Percentiles rank a stretch among this genome's conserved stretches.
phyloP scores from a whole-genome alignment of 64 coral and sea anemone species.

The Montipora capricornis region DNA sequence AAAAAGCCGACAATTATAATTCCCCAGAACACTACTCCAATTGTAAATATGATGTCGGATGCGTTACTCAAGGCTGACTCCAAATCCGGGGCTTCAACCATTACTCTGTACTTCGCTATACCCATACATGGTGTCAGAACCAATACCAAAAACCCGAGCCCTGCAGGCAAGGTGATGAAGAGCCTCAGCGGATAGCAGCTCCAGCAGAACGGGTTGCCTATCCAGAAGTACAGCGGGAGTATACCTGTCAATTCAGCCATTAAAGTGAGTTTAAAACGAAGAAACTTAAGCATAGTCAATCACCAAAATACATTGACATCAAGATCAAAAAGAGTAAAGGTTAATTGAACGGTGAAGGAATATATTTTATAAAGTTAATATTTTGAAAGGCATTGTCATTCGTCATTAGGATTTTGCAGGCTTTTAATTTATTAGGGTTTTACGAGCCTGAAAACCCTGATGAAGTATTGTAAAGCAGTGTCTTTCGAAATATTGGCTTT shows the following conservation, averaged over 20 bases:
- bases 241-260: conserved; percentile 33
- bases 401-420: no score
- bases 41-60: conserved; percentile 83
- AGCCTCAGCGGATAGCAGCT: conserved; percentile 88
- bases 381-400: no score
- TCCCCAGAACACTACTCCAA: conserved; percentile 87
- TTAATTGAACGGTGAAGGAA: no score
- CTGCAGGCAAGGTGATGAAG: conserved; percentile 74
- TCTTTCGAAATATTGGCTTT: no score
- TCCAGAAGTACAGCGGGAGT: conserved; percentile 86
- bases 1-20: conserved; percentile 63
- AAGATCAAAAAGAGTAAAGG: no score
- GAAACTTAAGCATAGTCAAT: no score
- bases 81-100: conserved; percentile 64
- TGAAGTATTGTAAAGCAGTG: no score
- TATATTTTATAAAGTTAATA: no score
- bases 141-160: conserved; percentile 64
- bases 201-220: conserved; percentile 96
- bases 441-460: no score
- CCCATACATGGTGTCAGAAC: conserved; percentile 80
- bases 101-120: conserved; percentile 58
- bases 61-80: conserved; percentile 29
- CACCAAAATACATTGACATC: no score
- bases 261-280: no score
- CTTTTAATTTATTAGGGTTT: no score